Base-by-base conservation (phyloP, 1,140 invertebrate genomes). In the Microplitis demolitor region DNA sequence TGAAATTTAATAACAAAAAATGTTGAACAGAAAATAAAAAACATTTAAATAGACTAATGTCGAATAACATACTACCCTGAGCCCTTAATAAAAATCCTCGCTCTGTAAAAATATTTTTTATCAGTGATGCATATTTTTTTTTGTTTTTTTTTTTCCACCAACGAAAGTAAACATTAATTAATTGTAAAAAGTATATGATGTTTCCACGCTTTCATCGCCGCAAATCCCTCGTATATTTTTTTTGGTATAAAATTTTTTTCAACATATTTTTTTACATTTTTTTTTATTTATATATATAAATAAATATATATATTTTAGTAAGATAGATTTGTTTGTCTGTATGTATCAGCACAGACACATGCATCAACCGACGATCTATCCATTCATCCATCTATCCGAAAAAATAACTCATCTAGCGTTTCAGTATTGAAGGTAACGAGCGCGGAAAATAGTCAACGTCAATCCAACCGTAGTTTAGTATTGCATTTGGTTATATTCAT, bases 401-500 rank as follows among this genome's bases (percentile, higher is more conserved):
- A 50, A 64, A 64, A 64, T 64, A 64, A 64, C 39, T 64, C n/a
- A 64, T 61, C 33, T 33, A 45, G 37, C 62, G 39, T 9, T 45
- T 45, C 16, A 58, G 31, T 58, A 67, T 67, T 67, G 66, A 67
- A n/a, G 14, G 39, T 31, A 67, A 67, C 14, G 45, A 50, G 50
- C 31, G 66, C n/a, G 66, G 67, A 69, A 69, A 60, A 69, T 60
- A 8, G 33, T 69, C 53, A 11, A 60, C 16, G 16, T 4, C 13
- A 37, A 58, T 69, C 34, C 54, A 60, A 39, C 34, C 67, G 16
- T 34, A 60, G 54, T 58, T 60, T 69, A 13, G 33, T 60, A 69
- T 60, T 34, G 54, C 37, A 53, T 39, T 63, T 72, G 37, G 58
- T 16, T 60, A 51, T 72, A 67, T 66, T 45, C 51, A 60, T 5